phyloP scores from a whole-genome alignment of 2,113 vertebrate genomes.

The Prionailurus bengalensis region DNA sequence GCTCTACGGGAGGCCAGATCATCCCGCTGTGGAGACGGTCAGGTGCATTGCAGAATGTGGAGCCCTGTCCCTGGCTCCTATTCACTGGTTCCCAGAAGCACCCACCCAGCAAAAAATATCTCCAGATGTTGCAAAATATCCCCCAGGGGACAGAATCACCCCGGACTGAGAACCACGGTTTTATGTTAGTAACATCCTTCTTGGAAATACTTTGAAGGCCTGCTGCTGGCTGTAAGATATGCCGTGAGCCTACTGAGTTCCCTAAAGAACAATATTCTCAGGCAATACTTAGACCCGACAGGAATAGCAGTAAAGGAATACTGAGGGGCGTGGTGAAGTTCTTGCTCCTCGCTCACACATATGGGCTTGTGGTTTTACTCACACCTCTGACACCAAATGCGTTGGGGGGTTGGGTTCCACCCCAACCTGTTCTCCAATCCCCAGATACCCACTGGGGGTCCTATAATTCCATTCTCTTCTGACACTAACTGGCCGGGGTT shows the following conservation, averaged over 20 bases:
- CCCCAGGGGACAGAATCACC: fast-evolving
- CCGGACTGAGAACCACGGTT: neutral
- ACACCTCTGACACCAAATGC: neutral
- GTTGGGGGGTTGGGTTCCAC: fast-evolving
- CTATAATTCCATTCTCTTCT: neutral
- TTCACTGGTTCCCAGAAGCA: neutral
- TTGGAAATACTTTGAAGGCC: neutral
- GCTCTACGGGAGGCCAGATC: too few relatives aligned
- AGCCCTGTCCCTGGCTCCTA: neutral
- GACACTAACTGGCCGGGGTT: neutral
- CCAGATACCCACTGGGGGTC: neutral
- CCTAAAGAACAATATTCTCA: neutral
- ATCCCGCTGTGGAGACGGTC: too few relatives aligned
- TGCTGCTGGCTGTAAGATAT: neutral
- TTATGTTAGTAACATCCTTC: neutral
- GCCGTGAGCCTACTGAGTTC: neutral
- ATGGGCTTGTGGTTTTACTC: neutral
- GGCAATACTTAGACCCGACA: neutral
- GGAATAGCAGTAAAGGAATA: neutral
- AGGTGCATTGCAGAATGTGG: fast-evolving
- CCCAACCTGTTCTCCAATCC: neutral
- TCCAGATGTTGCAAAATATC: neutral
- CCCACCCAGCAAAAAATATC: neutral
- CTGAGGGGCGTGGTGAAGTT: neutral
- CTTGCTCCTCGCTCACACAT: neutral